These are phyloP conservation scores for Drosophila biarmipes DNA, from an alignment of 1,140 invertebrate genomes.

Conservation along the genomic window DNA sequence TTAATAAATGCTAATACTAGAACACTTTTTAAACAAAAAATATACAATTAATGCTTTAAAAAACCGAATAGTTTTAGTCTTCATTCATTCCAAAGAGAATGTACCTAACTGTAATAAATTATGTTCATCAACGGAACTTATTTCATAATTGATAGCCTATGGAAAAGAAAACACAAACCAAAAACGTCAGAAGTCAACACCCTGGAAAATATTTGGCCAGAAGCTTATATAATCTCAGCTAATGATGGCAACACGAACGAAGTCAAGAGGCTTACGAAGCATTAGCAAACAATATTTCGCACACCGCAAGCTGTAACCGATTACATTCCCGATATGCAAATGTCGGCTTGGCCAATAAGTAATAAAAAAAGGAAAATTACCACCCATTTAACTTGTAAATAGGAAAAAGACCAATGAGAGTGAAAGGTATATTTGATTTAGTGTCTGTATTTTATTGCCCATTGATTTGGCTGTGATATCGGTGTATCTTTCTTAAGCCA, in stretches of 20 bases:
- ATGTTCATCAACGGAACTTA: background rate
- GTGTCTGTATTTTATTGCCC: conserved; percentile 42
- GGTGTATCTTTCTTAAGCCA: conserved; percentile 30
- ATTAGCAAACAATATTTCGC: conserved; percentile 18
- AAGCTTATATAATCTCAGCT: conserved; percentile 67
- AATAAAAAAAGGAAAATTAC: conserved; percentile 41
- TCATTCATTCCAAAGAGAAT: background rate
- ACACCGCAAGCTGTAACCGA: conserved; percentile 55
- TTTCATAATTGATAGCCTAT: conserved; percentile 28
- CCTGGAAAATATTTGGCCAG: conserved; percentile 52
- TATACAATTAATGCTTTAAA: background rate
- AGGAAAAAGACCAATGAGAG: conserved; percentile 49
- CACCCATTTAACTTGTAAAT: conserved; percentile 71
- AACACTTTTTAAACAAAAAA: too few species aligned
- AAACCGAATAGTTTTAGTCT: background rate
- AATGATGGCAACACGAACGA: conserved; percentile 58
- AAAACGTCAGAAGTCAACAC: conserved; percentile 61
- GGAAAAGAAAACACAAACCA: conserved; percentile 11
- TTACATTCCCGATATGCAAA: conserved; percentile 52
- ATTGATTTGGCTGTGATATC: conserved; percentile 55
- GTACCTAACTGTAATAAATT: background rate
- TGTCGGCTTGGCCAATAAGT: conserved; percentile 39
- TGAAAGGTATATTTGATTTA: conserved; percentile 55
- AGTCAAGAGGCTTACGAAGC: conserved; percentile 28
- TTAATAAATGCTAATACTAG: too few species aligned